These are phyloP conservation scores for Typhlichthys eigenmanni DNA, from an alignment of 2,797 vertebrate genomes.

Conservation along the genomic window DNA sequence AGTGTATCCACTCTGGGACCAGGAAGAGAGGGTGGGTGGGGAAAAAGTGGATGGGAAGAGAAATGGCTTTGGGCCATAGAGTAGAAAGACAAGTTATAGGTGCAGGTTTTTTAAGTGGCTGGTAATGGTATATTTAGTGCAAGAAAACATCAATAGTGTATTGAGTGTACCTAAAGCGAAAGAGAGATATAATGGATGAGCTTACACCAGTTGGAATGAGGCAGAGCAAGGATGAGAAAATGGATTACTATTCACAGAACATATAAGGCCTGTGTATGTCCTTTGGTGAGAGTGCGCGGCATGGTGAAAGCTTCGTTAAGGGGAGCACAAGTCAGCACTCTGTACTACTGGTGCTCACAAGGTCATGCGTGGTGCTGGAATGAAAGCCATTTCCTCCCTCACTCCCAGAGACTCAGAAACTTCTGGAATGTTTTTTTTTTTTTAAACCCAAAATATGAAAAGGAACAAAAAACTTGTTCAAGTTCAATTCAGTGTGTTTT, in stretches of 20 bases:
- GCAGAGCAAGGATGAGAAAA: slow-evolving; percentile 3
- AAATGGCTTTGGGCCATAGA: neutral
- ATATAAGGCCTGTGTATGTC: slow-evolving; percentile 6
- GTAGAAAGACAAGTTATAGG: too few relatives aligned
- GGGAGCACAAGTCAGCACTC: slow-evolving; percentile 46
- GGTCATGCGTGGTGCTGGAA: slow-evolving; percentile 67
- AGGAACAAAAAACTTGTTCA: slow-evolving; percentile 8
- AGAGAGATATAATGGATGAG: slow-evolving; percentile 15
- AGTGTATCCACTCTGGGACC: slow-evolving; percentile 27
- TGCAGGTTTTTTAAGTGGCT: too few relatives aligned
- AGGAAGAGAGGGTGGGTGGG: neutral
- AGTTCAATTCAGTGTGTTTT: slow-evolving; percentile 4
- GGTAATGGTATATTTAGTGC: too few relatives aligned
- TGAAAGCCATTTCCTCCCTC: slow-evolving; percentile 71
- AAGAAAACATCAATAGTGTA: slow-evolving; percentile 4
- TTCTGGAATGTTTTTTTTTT: slow-evolving; percentile 42
- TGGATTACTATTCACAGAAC: slow-evolving; percentile 16
- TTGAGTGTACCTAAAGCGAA: slow-evolving; percentile 33
- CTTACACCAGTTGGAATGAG: slow-evolving; percentile 15
- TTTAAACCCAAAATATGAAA: neutral
- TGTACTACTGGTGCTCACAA: slow-evolving; percentile 56
- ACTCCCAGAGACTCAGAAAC: slow-evolving; percentile 44
- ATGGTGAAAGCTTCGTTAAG: slow-evolving; percentile 28
- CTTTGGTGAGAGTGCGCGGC: slow-evolving; percentile 4
- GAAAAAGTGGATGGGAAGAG: neutral